phyloP scores from a whole-genome alignment of 2,113 vertebrate genomes.

The Scytalopus superciliaris region DNA sequence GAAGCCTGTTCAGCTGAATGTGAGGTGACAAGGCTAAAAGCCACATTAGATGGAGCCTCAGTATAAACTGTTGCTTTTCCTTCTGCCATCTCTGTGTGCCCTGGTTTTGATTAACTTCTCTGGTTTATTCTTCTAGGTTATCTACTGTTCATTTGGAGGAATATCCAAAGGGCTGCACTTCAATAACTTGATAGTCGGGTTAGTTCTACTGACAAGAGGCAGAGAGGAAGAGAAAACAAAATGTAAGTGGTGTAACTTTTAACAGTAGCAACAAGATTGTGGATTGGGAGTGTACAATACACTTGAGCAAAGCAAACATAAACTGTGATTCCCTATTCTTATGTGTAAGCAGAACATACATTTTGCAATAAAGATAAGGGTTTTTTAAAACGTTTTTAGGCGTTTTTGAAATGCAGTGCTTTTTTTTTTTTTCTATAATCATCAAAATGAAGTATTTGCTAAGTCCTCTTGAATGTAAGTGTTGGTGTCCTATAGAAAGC shows the following conservation, averaged over 20 bases:
- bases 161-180: slow-evolving; percentile 96
- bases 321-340: not conserved
- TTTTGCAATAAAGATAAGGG: not conserved
- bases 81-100: not conserved
- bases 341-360: not conserved
- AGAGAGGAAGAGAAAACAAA: slow-evolving; percentile 96
- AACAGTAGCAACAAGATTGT: not conserved
- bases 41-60: fast-evolving
- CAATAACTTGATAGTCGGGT: slow-evolving; percentile 95
- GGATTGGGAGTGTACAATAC: not conserved
- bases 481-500: not conserved
- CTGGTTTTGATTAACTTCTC: not conserved
- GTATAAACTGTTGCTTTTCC: not conserved
- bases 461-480: not conserved
- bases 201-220: slow-evolving; percentile 95
- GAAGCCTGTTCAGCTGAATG: not conserved
- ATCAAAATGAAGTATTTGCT: not conserved
- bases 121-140: slow-evolving; percentile 79
- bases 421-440: not conserved
- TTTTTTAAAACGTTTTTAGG: not conserved
- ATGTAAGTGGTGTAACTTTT: slow-evolving; percentile 78
- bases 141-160: slow-evolving; percentile 96
- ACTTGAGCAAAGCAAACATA: not conserved
- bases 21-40: not conserved
- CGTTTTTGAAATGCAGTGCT: not conserved